These are phyloP conservation scores for Macroglossus sobrinus DNA, from an alignment of 2,113 vertebrate species.

Conservation along the genomic window DNA sequence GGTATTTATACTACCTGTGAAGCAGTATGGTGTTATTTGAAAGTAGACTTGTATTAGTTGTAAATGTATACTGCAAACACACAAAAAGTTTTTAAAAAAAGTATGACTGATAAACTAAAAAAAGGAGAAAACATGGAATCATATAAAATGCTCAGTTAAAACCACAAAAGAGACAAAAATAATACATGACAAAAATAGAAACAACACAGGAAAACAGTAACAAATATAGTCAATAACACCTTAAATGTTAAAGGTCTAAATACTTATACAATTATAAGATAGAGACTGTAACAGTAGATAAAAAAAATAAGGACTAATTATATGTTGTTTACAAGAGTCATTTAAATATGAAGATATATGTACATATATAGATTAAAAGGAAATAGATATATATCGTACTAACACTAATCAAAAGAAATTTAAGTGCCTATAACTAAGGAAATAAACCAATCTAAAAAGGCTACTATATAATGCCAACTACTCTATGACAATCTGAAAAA, in stretches of 20 bases:
- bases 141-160: not conserved
- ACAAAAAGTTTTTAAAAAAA: not conserved
- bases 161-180: not conserved
- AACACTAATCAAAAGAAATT: not conserved
- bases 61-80: not conserved
- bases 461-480: not conserved
- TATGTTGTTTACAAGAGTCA: not conserved
- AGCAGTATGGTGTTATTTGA: not conserved
- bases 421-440: not conserved
- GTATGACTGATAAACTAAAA: not conserved
- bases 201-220: not conserved
- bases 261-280: not conserved
- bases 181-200: not conserved
- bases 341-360: not conserved
- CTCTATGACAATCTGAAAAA: not conserved
- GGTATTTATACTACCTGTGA: not conserved
- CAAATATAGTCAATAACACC: not conserved
- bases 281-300: not conserved
- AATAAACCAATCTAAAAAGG: not conserved
- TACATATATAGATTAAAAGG: not conserved
- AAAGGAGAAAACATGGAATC: not conserved
- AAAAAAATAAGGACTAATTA: not conserved
- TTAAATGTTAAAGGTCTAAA: not conserved
- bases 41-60: not conserved
- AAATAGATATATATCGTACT: not conserved